phyloP scores from a whole-genome alignment of 1,140 invertebrate genomes.

The Drosophila carrolli region DNA sequence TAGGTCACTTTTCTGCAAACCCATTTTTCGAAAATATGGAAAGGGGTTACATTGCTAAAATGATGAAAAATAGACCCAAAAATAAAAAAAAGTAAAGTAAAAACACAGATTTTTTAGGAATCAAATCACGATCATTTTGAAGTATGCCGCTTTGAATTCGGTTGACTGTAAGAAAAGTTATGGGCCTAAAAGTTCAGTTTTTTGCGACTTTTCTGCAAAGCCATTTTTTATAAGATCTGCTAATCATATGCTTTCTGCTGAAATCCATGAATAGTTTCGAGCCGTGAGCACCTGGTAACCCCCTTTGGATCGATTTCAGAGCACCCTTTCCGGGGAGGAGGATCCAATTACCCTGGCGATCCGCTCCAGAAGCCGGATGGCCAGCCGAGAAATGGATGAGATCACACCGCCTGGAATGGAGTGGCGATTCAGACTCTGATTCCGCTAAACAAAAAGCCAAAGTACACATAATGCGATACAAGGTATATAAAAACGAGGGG shows the following conservation, averaged over 20 bases:
- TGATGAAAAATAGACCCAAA: too few species aligned
- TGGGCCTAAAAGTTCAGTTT: too few species aligned
- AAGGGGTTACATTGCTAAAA: too few species aligned
- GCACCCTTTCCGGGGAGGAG: slow-evolving; percentile 5
- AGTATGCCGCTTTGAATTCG: too few species aligned
- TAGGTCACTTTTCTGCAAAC: too few species aligned
- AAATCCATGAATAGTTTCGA: background rate
- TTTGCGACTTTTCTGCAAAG: too few species aligned
- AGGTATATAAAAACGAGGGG: background rate
- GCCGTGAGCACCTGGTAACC: slow-evolving; percentile 17
- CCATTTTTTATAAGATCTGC: slow-evolving; percentile 6
- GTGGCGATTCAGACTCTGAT: slow-evolving; percentile 13
- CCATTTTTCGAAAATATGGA: too few species aligned
- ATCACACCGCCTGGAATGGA: slow-evolving; percentile 27
- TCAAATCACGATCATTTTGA: too few species aligned
- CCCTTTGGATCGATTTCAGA: slow-evolving; percentile 17
- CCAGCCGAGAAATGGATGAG: slow-evolving; percentile 13
- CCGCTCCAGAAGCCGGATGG: slow-evolving; percentile 50
- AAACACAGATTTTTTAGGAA: too few species aligned
- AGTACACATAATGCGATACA: background rate
- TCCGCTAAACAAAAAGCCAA: slow-evolving; percentile 10
- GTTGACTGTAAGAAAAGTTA: too few species aligned
- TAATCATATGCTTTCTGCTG: slow-evolving; percentile 14
- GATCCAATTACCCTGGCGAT: slow-evolving; percentile 41
- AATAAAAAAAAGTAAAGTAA: too few species aligned